phyloP scores from a whole-genome alignment of 2,113 vertebrate species.

The Himantopus leucocephalus region DNA sequence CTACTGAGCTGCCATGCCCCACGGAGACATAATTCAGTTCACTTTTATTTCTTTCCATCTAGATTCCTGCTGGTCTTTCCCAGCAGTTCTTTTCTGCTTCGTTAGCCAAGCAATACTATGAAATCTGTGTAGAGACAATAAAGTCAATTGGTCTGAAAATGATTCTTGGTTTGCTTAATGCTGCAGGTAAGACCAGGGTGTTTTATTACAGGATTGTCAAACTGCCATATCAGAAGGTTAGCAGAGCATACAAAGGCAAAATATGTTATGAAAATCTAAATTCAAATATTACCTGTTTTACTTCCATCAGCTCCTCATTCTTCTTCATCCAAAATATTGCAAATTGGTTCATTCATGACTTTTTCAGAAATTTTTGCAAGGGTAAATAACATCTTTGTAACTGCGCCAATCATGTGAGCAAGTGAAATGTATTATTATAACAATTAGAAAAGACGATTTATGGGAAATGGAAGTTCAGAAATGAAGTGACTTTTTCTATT shows the following conservation, averaged over 20 bases:
- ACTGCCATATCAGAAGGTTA: neutral
- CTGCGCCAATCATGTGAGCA: neutral
- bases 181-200: neutral
- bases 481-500: neutral
- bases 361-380: neutral
- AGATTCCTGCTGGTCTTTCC: slow-evolving; percentile 21
- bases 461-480: neutral
- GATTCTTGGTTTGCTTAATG: neutral
- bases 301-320: neutral
- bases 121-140: slow-evolving; percentile 31
- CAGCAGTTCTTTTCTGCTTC: slow-evolving; percentile 35
- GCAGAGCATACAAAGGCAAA: neutral
- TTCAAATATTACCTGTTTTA: neutral
- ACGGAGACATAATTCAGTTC: neutral
- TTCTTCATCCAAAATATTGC: neutral
- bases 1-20: neutral
- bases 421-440: neutral
- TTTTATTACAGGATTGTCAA: neutral
- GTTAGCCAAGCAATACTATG: slow-evolving; percentile 34
- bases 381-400: neutral
- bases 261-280: neutral
- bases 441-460: neutral
- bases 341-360: neutral
- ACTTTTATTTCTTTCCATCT: slow-evolving; percentile 17
- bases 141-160: slow-evolving; percentile 63